A percentile compares a stretch with the other conserved stretches of the same genome.
These are phyloP conservation scores for Phalacrocorax carbo DNA, from an alignment of 2,113 vertebrate species.

Conservation along the genomic window DNA sequence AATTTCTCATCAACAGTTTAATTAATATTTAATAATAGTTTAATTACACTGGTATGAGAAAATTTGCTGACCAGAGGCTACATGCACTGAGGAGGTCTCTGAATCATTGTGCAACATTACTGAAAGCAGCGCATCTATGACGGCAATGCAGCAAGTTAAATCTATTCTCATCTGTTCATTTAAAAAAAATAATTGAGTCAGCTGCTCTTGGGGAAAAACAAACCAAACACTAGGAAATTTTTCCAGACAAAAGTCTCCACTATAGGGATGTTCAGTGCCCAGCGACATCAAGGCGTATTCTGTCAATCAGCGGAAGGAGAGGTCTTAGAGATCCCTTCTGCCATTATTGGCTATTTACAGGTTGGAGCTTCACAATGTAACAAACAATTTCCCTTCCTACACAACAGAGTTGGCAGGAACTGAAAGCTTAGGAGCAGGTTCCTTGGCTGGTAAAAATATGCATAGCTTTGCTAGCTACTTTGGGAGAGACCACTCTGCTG, in stretches of 20 bases:
- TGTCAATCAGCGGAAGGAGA: not conserved
- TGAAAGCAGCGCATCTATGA: not conserved
- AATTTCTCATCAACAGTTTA: not conserved
- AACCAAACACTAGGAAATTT: not conserved
- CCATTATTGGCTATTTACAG: not conserved
- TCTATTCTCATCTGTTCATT: not conserved
- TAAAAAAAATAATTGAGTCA: not conserved
- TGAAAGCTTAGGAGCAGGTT: not conserved
- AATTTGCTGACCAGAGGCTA: not conserved
- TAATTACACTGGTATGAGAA: not conserved
- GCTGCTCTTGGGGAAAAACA: not conserved
- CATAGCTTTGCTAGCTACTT: not conserved
- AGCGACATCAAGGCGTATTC: not conserved
- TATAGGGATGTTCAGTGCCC: not conserved
- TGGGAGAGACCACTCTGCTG: not conserved
- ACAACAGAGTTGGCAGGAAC: not conserved
- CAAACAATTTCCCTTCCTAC: not conserved
- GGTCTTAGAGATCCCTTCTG: not conserved
- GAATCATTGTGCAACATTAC: not conserved
- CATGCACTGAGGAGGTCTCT: not conserved
- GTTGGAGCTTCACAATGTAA: not conserved
- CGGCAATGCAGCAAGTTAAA: not conserved
- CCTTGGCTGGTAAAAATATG: not conserved
- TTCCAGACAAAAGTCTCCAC: not conserved
- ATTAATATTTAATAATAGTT: not conserved